Percentiles rank a stretch among this genome's conserved stretches.
Conservation (phyloP, 2,888 invertebrate genomes). For the Acronicta alni region DNA sequence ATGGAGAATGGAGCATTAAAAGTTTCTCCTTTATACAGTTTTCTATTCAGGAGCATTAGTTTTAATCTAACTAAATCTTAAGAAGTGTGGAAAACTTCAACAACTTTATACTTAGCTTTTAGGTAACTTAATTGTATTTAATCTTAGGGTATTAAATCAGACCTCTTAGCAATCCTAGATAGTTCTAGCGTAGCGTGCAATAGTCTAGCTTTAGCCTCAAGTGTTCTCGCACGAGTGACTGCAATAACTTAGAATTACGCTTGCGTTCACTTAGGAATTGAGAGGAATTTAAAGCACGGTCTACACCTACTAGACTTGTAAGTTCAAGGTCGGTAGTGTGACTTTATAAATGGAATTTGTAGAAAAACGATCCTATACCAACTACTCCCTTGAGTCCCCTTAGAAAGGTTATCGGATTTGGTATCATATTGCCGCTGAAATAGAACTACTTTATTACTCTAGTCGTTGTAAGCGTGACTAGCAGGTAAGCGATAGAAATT, state of each 20-base stretch:
- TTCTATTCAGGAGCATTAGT: too few relatives aligned
- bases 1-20: too few relatives aligned
- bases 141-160: constrained; percentile 1
- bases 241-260: constrained; percentile 3
- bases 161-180: not conserved
- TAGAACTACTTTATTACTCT: too few relatives aligned
- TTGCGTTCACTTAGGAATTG: constrained; percentile 3
- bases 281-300: constrained; percentile 12
- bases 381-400: constrained; percentile 19
- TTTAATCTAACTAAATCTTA: too few relatives aligned
- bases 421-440: too few relatives aligned
- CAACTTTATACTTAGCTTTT: too few relatives aligned
- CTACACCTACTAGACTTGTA: not conserved
- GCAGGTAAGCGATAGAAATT: too few relatives aligned
- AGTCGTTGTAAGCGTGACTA: too few relatives aligned
- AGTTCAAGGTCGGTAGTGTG: not conserved
- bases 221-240: not conserved
- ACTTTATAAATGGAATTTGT: not conserved
- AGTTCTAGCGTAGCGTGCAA: constrained; percentile 5
- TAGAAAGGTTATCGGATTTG: not conserved
- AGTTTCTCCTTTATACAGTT: too few relatives aligned
- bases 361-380: not conserved
- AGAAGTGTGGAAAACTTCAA: too few relatives aligned
- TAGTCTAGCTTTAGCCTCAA: constrained; percentile 1
- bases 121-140: too few relatives aligned